A percentile compares a stretch with the other conserved stretches of the same genome.
Evolutionary conservation across 2,888 invertebrate genomes (phyloP).

Genomic region (Tuberolachnus salignus): DNA sequence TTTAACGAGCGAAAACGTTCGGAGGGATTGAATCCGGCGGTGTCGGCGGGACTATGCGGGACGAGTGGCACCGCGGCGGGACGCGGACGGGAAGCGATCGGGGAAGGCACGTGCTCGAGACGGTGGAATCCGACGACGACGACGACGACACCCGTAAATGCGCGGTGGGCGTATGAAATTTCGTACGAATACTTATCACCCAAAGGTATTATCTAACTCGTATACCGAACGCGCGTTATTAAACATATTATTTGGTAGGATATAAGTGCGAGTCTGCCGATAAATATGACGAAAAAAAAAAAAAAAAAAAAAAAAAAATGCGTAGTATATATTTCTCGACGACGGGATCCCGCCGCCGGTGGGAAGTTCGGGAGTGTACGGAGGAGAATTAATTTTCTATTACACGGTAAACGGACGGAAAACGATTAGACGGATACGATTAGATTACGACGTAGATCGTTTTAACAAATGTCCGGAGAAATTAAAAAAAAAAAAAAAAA

Average conservation of each 20-base stretch:
- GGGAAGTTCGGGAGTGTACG: too few relatives aligned
- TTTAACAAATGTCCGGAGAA: too few relatives aligned
- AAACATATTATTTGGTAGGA: neutral
- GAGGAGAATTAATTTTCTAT: too few relatives aligned
- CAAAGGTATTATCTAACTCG: constrained; percentile 10
- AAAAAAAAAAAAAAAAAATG: too few relatives aligned
- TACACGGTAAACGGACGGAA: too few relatives aligned
- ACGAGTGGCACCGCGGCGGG: too few relatives aligned
- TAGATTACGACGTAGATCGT: too few relatives aligned
- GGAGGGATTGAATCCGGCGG: neutral
- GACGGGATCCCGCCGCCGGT: too few relatives aligned
- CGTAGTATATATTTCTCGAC: too few relatives aligned
- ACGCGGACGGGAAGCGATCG: neutral
- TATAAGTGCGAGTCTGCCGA: neutral
- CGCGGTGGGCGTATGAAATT: constrained; percentile 22
- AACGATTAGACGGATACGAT: too few relatives aligned
- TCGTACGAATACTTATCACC: constrained; percentile 12
- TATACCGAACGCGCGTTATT: neutral
- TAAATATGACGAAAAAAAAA: neutral
- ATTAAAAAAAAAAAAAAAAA: too few relatives aligned
- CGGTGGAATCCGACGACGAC: constrained; percentile 31
- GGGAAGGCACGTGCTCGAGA: constrained; percentile 13
- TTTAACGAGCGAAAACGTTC: constrained; percentile 36
- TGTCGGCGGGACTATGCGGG: neutral
- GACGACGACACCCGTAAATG: too few relatives aligned